phyloP scores from a whole-genome alignment of 2,888 invertebrate genomes.

The Andrena praecox region DNA sequence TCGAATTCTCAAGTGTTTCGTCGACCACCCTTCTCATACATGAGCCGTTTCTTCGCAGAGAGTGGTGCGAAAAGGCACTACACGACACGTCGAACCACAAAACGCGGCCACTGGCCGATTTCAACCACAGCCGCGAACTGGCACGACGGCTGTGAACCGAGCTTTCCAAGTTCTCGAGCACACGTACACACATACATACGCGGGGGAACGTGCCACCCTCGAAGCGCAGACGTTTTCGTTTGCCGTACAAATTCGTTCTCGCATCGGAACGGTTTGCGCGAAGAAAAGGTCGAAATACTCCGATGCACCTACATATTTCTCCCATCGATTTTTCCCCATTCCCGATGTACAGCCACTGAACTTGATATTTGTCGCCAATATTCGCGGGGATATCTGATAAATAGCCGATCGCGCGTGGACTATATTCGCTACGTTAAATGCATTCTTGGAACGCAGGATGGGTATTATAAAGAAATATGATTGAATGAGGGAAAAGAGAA shows the following conservation, averaged over 20 bases:
- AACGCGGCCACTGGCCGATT: constrained; percentile 53
- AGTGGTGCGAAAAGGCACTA: constrained; percentile 50
- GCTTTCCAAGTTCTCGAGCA: constrained; percentile 39
- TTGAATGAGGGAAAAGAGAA: not conserved
- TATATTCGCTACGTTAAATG: not conserved
- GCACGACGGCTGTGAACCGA: constrained; percentile 27
- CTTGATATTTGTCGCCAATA: not conserved
- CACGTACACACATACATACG: constrained; percentile 6
- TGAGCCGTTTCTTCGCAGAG: constrained; percentile 35
- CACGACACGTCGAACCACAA: constrained; percentile 57
- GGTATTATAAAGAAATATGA: not conserved
- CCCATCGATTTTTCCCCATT: not conserved
- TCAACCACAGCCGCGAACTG: constrained; percentile 44
- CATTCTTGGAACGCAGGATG: not conserved
- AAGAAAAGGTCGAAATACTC: constrained; percentile 1
- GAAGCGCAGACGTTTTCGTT: constrained; percentile 37
- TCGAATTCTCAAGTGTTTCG: constrained; percentile 39
- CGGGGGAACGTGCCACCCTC: constrained; percentile 26
- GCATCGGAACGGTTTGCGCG: not conserved
- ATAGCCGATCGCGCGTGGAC: not conserved
- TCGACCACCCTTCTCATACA: constrained; percentile 33
- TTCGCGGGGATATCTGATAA: not conserved
- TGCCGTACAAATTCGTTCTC: constrained; percentile 48
- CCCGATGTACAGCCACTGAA: not conserved
- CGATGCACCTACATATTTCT: not conserved